These are phyloP conservation scores for Cheilosia impressa DNA, from an alignment of 2,888 invertebrate species.

Conservation along the genomic window DNA sequence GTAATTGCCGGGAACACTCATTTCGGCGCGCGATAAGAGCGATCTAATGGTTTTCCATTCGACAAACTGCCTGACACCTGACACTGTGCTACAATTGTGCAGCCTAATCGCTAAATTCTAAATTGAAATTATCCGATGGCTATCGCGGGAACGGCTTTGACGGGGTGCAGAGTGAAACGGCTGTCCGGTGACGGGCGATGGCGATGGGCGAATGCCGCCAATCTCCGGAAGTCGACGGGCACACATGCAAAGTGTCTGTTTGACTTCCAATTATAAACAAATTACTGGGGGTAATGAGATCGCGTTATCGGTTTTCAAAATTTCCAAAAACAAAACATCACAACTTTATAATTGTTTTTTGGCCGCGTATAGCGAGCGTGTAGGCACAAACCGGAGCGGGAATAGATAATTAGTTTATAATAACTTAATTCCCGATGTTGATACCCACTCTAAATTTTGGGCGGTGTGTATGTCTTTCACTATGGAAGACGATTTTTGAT, in stretches of 20 bases:
- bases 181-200: background rate
- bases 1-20: slow-evolving; percentile 65
- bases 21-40: slow-evolving; percentile 50
- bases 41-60: slow-evolving; percentile 68
- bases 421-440: slow-evolving; percentile 63
- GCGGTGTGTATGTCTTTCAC: background rate
- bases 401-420: slow-evolving; percentile 71
- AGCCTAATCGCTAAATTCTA: slow-evolving; percentile 68
- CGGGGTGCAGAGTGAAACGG: slow-evolving; percentile 69
- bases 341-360: slow-evolving; percentile 65
- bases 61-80: slow-evolving; percentile 70
- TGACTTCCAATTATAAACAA: slow-evolving; percentile 74
- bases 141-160: slow-evolving; percentile 64
- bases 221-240: slow-evolving; percentile 33
- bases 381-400: slow-evolving; percentile 54
- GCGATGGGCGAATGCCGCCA: slow-evolving; percentile 1
- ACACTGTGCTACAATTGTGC: slow-evolving; percentile 37
- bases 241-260: slow-evolving; percentile 54
- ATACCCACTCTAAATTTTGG: background rate
- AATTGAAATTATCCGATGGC: slow-evolving; percentile 72
- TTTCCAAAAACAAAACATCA: slow-evolving; percentile 66
- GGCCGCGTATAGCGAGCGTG: background rate
- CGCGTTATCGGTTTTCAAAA: slow-evolving; percentile 74
- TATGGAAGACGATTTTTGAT: background rate
- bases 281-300: slow-evolving; percentile 73